A percentile compares a stretch with the other conserved stretches of the same genome.
Conservation (phyloP, 2,888 invertebrate species). For the Amphipyra berbera region DNA sequence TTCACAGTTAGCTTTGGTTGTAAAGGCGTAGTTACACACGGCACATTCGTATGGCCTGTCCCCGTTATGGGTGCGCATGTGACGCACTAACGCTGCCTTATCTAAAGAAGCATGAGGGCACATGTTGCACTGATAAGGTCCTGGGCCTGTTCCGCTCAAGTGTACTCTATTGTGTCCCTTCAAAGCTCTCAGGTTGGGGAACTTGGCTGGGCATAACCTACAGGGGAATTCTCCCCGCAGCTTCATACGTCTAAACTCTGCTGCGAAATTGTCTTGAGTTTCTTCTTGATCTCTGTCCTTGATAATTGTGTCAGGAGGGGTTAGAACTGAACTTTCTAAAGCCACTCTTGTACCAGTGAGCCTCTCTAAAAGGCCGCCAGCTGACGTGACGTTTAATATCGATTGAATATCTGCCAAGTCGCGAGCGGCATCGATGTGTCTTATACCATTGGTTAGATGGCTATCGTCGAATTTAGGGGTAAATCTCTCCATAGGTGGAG, state of each 20-base stretch:
- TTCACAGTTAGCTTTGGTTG: slow-evolving; percentile 99
- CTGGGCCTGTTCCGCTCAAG: slow-evolving; percentile 93
- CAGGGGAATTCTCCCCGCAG: slow-evolving; percentile 97
- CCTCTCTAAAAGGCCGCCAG: slow-evolving; percentile 91
- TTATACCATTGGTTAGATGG: slow-evolving; percentile 79
- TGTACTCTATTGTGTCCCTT: slow-evolving; percentile 97
- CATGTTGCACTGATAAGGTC: slow-evolving; percentile 97
- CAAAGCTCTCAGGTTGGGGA: slow-evolving; percentile 96
- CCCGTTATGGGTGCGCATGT: slow-evolving; percentile 98
- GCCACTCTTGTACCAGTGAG: slow-evolving; percentile 85
- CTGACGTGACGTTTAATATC: slow-evolving; percentile 94
- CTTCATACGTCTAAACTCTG: slow-evolving; percentile 97
- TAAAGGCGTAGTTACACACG: slow-evolving; percentile 98
- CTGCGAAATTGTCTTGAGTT: slow-evolving; percentile 95
- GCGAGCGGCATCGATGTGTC: slow-evolving; percentile 90
- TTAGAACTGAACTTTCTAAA: slow-evolving; percentile 81
- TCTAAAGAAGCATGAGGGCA: slow-evolving; percentile 97
- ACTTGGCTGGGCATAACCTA: slow-evolving; percentile 95
- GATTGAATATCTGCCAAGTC: slow-evolving; percentile 96
- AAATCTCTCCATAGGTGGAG: slow-evolving; percentile 83
- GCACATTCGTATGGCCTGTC: slow-evolving; percentile 98
- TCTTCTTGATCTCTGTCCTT: slow-evolving; percentile 90
- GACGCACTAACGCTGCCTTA: slow-evolving; percentile 97
- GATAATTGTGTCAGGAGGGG: slow-evolving; percentile 81
- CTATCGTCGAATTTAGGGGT: slow-evolving; percentile 82